These are phyloP conservation scores for Gavialis gangeticus DNA, from an alignment of 2,113 vertebrate genomes.

Conservation along the genomic window DNA sequence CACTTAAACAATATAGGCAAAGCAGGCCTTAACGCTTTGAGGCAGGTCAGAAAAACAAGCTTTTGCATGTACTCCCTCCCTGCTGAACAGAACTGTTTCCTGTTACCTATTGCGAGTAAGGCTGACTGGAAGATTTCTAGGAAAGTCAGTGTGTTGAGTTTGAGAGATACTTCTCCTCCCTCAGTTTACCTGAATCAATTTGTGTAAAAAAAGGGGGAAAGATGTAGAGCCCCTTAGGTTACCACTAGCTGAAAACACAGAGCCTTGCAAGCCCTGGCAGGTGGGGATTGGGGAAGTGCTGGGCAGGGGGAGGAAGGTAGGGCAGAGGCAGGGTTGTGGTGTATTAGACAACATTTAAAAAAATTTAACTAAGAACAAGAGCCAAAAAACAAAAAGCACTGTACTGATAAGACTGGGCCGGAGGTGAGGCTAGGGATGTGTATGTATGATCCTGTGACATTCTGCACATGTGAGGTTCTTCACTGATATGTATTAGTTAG, in stretches of 20 bases:
- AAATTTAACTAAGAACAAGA: fast-evolving
- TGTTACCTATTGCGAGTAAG: background rate
- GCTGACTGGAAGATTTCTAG: fast-evolving
- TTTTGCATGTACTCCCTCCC: background rate
- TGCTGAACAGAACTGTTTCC: fast-evolving
- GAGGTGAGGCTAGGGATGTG: fast-evolving
- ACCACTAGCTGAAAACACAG: fast-evolving
- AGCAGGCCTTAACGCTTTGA: background rate
- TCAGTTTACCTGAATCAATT: background rate
- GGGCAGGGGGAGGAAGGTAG: background rate
- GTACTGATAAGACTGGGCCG: fast-evolving
- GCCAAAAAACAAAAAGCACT: too few relatives aligned
- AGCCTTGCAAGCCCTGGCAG: background rate
- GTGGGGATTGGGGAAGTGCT: too few relatives aligned
- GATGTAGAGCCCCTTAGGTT: background rate
- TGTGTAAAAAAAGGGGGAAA: fast-evolving
- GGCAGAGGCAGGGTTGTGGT: too few relatives aligned
- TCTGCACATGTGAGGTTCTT: background rate
- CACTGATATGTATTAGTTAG: background rate
- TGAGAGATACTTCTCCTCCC: fast-evolving
- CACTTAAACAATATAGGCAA: fast-evolving
- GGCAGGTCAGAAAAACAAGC: background rate
- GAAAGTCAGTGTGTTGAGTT: background rate
- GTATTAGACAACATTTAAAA: background rate
- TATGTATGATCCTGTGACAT: fast-evolving